Percentiles rank a stretch among this genome's conserved stretches.
Evolutionary conservation across 2,797 vertebrate genomes (phyloP).

Genomic region (Muscicapa comitata): DNA sequence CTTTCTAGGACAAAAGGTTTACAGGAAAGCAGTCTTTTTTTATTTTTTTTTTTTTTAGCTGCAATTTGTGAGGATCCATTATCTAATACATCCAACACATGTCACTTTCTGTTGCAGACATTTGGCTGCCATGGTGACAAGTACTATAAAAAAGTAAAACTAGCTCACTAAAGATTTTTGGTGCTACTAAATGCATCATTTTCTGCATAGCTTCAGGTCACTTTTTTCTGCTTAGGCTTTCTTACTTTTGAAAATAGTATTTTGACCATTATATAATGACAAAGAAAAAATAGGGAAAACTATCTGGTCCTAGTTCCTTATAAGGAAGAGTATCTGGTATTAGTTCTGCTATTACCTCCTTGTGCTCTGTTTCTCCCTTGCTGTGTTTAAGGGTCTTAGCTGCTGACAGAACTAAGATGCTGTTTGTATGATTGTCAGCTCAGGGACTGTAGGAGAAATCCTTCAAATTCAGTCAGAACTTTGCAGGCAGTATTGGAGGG

Average conservation of each 20-base stretch:
- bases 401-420: background rate
- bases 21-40: background rate
- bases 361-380: background rate
- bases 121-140: slow-evolving; percentile 1
- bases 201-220: background rate
- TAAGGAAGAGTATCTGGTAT: background rate
- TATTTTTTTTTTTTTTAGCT: background rate
- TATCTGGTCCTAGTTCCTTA: background rate
- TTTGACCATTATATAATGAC: background rate
- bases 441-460: background rate
- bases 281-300: background rate
- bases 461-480: background rate
- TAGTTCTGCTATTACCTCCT: background rate
- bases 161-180: background rate
- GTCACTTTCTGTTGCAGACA: background rate
- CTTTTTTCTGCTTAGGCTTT: background rate
- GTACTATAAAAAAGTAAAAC: background rate
- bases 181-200: background rate
- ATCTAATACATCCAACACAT: background rate
- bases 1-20: background rate
- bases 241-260: background rate
- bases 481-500: background rate
- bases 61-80: background rate
- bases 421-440: background rate
- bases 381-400: background rate